These are phyloP conservation scores for Dastarcus helophoroides DNA, from an alignment of 2,888 invertebrate species.

Conservation along the genomic window DNA sequence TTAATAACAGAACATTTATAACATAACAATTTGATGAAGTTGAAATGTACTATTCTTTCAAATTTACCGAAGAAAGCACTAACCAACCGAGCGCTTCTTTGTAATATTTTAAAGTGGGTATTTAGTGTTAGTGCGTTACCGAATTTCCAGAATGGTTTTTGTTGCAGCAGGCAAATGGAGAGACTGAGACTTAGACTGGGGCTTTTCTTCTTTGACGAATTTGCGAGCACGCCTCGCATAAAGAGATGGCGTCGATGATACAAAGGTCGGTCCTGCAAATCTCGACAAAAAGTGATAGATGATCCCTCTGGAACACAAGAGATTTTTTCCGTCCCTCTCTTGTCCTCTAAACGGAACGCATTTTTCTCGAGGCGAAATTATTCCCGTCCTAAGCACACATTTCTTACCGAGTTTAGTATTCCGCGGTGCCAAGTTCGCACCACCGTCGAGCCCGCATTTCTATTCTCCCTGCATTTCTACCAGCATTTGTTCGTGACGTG, in stretches of 20 bases:
- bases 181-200: too few relatives aligned
- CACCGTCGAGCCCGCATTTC: conserved; percentile 31
- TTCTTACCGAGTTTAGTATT: conserved; percentile 34
- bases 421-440: conserved; percentile 30
- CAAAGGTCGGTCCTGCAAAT: conserved; percentile 19
- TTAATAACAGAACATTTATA: too few relatives aligned
- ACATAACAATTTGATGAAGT: too few relatives aligned
- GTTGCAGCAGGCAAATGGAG: too few relatives aligned
- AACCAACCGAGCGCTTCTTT: too few relatives aligned
- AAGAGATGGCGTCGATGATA: not conserved
- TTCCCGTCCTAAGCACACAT: conserved; percentile 35
- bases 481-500: conserved; percentile 38
- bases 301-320: conserved; percentile 31
- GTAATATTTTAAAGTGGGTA: too few relatives aligned
- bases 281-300: conserved; percentile 34
- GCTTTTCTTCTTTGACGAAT: too few relatives aligned
- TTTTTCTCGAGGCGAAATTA: conserved; percentile 33
- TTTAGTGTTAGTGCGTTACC: too few relatives aligned
- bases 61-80: too few relatives aligned
- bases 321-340: conserved; percentile 23
- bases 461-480: conserved; percentile 35
- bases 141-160: too few relatives aligned
- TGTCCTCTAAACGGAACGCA: conserved; percentile 28
- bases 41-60: too few relatives aligned
- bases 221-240: too few relatives aligned